A percentile compares a stretch with the other conserved stretches of the same genome.
Evolutionary conservation across 2,888 invertebrate species (phyloP).

Genomic region (Xylocampa areola): DNA sequence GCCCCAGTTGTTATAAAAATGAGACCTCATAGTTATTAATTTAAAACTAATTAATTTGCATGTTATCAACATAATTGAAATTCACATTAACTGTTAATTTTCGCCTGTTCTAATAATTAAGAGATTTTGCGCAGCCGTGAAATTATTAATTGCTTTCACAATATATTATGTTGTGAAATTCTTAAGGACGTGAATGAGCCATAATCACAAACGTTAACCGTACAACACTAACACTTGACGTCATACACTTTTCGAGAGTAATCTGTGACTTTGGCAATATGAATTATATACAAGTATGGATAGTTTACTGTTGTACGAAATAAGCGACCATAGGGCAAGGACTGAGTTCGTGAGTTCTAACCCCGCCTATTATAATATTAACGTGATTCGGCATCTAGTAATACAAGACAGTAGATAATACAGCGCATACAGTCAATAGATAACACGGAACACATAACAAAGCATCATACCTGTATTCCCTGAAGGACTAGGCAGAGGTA

Average conservation of each 20-base stretch:
- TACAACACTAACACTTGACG: constrained; percentile 15
- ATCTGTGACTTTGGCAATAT: constrained; percentile 42
- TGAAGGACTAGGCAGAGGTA: too few species aligned
- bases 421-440: too few species aligned
- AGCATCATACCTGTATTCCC: too few species aligned
- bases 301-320: too few species aligned
- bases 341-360: too few species aligned
- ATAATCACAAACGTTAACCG: constrained; percentile 23
- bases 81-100: constrained; percentile 6
- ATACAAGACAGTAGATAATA: too few species aligned
- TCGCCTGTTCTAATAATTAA: constrained; percentile 1
- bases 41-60: constrained; percentile 23
- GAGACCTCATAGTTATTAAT: constrained; percentile 7
- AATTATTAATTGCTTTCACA: constrained; percentile 29
- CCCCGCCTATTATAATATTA: too few species aligned
- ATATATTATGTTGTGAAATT: constrained; percentile 15
- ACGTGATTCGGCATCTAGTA: too few species aligned
- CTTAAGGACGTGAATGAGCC: background rate
- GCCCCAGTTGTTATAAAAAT: background rate
- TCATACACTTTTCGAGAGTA: constrained; percentile 37
- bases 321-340: too few species aligned
- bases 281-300: too few species aligned
- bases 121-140: constrained; percentile 7
- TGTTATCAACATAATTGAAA: constrained; percentile 3
- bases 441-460: too few species aligned